Percentiles rank a stretch among this genome's conserved stretches.
phyloP scores from a whole-genome alignment of 2,113 vertebrate species.

The Seriola aureovittata region DNA sequence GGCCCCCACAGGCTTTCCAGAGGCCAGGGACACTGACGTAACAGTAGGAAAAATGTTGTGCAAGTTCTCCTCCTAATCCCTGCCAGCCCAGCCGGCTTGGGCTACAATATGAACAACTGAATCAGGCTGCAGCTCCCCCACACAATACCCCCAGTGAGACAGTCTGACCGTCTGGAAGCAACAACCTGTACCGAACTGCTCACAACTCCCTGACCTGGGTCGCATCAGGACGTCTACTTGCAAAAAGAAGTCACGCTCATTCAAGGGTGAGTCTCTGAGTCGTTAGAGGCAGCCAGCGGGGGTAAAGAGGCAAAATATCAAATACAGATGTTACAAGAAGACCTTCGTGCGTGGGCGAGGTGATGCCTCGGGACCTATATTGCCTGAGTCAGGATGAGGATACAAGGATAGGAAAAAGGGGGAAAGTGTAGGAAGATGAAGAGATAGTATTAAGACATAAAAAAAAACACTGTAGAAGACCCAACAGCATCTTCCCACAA shows the following conservation, averaged over 20 bases:
- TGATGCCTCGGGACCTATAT: constrained; percentile 19
- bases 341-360: constrained; percentile 34
- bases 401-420: background rate
- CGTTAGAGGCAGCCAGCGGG: background rate
- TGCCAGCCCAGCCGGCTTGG: constrained; percentile 29
- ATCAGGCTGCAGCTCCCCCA: constrained; percentile 35
- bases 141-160: constrained; percentile 40
- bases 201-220: constrained; percentile 27
- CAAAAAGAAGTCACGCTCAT: constrained; percentile 26
- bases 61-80: constrained; percentile 52
- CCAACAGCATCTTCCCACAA: constrained; percentile 26
- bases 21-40: constrained; percentile 65
- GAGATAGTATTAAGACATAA: constrained; percentile 11
- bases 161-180: constrained; percentile 46
- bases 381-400: constrained; percentile 34
- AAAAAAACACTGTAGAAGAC: constrained; percentile 26
- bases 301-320: constrained; percentile 51
- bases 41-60: constrained; percentile 68
- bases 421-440: constrained; percentile 10
- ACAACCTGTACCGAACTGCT: constrained; percentile 23
- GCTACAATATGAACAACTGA: constrained; percentile 56
- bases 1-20: constrained; percentile 29
- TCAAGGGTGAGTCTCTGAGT: constrained; percentile 27
- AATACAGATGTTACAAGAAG: constrained; percentile 73
- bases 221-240: constrained; percentile 6